Evolutionary conservation across 2,113 vertebrate species (phyloP).

Genomic region (Hypocryptadius cinnamomeus): DNA sequence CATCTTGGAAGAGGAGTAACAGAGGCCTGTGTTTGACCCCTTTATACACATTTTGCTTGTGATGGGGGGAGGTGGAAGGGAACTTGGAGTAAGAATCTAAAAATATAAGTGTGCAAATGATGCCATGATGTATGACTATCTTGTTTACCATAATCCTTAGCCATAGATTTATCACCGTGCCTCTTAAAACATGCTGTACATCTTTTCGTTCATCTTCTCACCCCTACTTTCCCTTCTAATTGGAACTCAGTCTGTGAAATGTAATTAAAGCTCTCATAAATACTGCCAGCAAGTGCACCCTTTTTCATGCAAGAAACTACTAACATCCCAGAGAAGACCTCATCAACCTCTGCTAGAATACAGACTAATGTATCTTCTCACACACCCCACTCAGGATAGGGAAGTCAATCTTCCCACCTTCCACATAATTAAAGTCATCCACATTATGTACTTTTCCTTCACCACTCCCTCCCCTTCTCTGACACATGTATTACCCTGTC

Average conservation of each 20-base stretch:
- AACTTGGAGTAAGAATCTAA: background rate
- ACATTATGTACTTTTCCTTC: background rate
- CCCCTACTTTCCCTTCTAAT: background rate
- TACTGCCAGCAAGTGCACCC: conserved; percentile 16
- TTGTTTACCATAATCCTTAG: conserved; percentile 8
- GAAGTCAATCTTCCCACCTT: conserved; percentile 41
- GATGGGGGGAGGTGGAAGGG: no score
- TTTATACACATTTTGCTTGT: background rate
- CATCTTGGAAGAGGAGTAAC: background rate
- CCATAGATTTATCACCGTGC: background rate
- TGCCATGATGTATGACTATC: background rate
- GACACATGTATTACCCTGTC: background rate
- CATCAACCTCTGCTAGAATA: conserved; percentile 24
- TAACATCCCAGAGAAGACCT: conserved; percentile 37
- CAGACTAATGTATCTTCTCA: conserved; percentile 8
- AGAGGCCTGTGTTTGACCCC: background rate
- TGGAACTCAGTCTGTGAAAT: conserved; percentile 37
- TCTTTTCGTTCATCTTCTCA: background rate
- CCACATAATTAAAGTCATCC: conserved; percentile 29
- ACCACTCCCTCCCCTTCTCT: background rate
- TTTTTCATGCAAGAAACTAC: conserved; percentile 28
- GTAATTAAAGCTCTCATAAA: conserved; percentile 63
- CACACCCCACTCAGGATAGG: background rate
- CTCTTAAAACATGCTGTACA: background rate
- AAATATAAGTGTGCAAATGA: background rate